Base-by-base conservation (phyloP, 2,113 vertebrate species). In the Clupea harengus region DNA sequence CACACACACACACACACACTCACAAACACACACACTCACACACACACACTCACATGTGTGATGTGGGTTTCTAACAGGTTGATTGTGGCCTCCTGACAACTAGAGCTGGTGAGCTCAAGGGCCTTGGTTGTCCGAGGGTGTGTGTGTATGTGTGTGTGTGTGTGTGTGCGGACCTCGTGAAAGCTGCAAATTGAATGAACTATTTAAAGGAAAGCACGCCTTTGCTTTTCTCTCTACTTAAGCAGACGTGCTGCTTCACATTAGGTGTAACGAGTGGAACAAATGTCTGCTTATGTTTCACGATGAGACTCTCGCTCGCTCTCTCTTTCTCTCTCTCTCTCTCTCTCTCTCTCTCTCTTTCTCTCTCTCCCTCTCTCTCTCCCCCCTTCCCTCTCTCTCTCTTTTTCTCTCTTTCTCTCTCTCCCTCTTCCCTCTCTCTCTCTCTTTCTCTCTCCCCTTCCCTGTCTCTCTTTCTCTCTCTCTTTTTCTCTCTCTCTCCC, bases 101-200 rank as follows among this genome's bases (percentile, higher is more conserved):
- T 60, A 20, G 54, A 60, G 54, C 54, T 22, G 54, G n/a, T 13
- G 25, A 39, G 4, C 47, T 32, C 82, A 17, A 83, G 82, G 81
- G 86, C 15, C 49, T 80, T 80, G 46, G 80, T 47, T 83, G 81
- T 86, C 78, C 15, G 15, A 50, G 64, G 87, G 72, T 49, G 39
- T 39, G 39, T 39, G 39, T 39, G 39, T 39, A 2, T 39, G 39
- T 39, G 39, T 20, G 44, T 39, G 39, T 39, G 39, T 39, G 39
- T 39, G 39, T 39, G 39, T 20, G 44, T 20, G 39, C 64, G 54
- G 54, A 54, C 60, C 86, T 87, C 82, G 82, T 89, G 84, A 84
- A 82, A 67, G n/a, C 28, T 20, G 44, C 13, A 85, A 84, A 89
- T 89, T 67, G 81, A 49, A 87, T 87, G 47, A 89, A 82, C 86